These are phyloP conservation scores for Pterois miles DNA, from an alignment of 2,797 vertebrate genomes.

Conservation along the genomic window DNA sequence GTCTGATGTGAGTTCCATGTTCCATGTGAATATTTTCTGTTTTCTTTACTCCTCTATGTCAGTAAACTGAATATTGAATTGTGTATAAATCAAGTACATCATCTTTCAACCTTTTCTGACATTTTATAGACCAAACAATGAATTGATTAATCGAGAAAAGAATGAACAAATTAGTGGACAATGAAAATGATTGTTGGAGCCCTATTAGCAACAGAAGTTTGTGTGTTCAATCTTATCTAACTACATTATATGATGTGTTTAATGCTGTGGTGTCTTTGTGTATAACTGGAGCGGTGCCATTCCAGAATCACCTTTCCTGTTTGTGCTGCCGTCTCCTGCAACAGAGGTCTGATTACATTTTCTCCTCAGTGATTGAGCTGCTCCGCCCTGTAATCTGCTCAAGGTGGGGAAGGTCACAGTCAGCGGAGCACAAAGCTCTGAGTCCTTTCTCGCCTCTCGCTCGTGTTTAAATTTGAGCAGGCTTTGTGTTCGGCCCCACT, in stretches of 20 bases:
- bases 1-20: too few species aligned
- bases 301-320: slow-evolving; percentile 25
- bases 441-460: slow-evolving; percentile 30
- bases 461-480: slow-evolving; percentile 18
- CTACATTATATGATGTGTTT: background rate
- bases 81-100: too few species aligned
- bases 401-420: slow-evolving; percentile 58
- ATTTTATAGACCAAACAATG: too few species aligned
- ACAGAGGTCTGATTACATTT: slow-evolving; percentile 49
- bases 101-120: too few species aligned
- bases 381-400: slow-evolving; percentile 57
- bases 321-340: slow-evolving; percentile 3
- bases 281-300: background rate
- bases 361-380: slow-evolving; percentile 27
- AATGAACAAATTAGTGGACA: too few species aligned
- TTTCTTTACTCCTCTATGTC: too few species aligned
- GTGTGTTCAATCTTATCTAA: background rate
- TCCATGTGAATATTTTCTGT: too few species aligned
- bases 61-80: too few species aligned
- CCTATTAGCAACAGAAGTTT: background rate
- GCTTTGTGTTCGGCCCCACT: slow-evolving; percentile 3
- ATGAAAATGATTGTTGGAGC: too few species aligned
- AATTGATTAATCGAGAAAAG: too few species aligned
- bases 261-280: background rate
- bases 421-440: slow-evolving; percentile 30